Percentiles rank a stretch among this genome's conserved stretches.
These are phyloP conservation scores for Mythimna vitellina DNA, from an alignment of 2,888 invertebrate species.

Conservation along the genomic window DNA sequence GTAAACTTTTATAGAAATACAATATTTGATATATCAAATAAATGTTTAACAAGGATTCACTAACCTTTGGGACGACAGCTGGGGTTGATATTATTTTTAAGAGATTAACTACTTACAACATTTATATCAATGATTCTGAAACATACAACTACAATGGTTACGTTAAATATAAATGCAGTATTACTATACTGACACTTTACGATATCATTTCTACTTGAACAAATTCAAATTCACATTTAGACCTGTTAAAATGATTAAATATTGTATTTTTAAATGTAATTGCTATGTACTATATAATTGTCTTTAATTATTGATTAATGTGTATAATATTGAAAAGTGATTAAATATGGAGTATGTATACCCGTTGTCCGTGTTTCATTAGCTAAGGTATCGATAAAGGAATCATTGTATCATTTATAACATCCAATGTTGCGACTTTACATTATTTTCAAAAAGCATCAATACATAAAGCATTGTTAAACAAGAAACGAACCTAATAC, in stretches of 20 bases:
- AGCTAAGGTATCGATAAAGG: conserved; percentile 39
- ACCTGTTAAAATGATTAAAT: conserved; percentile 4
- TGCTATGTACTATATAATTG: conserved; percentile 23
- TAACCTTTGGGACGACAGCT: conserved; percentile 75
- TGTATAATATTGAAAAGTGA: conserved; percentile 17
- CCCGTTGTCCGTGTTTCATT: conserved; percentile 20
- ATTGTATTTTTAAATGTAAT: conserved; percentile 5
- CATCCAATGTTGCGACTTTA: conserved; percentile 43
- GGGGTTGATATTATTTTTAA: conserved; percentile 12
- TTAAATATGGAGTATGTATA: conserved; percentile 10
- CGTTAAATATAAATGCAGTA: conserved; percentile 17
- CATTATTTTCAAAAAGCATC: conserved; percentile 53
- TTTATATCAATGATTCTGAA: conserved; percentile 18
- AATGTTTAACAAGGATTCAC: conserved; percentile 69
- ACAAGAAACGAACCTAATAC: conserved; percentile 47
- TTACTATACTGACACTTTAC: too few relatives aligned
- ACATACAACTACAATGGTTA: background rate
- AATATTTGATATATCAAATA: conserved; percentile 44
- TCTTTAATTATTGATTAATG: conserved; percentile 31
- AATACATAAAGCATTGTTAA: conserved; percentile 60
- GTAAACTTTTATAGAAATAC: conserved; percentile 59
- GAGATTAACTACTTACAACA: conserved; percentile 31
- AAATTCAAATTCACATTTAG: conserved; percentile 12
- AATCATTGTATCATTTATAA: conserved; percentile 38
- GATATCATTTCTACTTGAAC: conserved; percentile 14